These are phyloP conservation scores for Prionchulus punctatus DNA, from an alignment of 2,888 invertebrate species.

Conservation along the genomic window DNA sequence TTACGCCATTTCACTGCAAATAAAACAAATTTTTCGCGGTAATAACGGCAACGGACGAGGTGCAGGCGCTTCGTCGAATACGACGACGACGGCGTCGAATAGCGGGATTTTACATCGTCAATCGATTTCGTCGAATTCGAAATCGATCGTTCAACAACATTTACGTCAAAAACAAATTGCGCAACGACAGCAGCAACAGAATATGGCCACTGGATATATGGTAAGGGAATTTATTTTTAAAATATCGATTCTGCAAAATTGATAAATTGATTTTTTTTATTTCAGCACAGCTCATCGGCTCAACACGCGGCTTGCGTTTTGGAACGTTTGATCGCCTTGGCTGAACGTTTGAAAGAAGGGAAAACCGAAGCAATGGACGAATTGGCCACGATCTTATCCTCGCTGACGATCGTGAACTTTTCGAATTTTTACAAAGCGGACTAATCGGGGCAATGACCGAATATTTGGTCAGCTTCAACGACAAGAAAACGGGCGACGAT, in stretches of 20 bases:
- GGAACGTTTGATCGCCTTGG: neutral
- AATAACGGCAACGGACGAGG: too few relatives aligned
- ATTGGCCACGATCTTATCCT: neutral
- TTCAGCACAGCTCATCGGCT: neutral
- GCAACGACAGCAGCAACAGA: neutral
- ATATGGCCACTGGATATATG: neutral
- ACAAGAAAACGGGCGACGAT: too few relatives aligned
- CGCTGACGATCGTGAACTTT: slow-evolving; percentile 83
- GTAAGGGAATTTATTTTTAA: too few relatives aligned
- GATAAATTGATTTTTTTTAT: neutral
- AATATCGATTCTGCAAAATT: too few relatives aligned
- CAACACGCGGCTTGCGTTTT: neutral
- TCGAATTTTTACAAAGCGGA: slow-evolving; percentile 94
- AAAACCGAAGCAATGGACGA: neutral
- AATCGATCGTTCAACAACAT: neutral
- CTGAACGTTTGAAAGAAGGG: neutral
- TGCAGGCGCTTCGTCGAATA: neutral
- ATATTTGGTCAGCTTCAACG: slow-evolving; percentile 55
- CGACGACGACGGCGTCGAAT: neutral
- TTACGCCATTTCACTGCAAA: too few relatives aligned
- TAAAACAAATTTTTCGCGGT: too few relatives aligned
- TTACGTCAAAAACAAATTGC: neutral
- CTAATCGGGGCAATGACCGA: slow-evolving; percentile 69
- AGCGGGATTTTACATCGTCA: neutral
- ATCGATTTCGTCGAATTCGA: neutral